Base-by-base conservation (phyloP, 2,888 invertebrate species). In the Agrotis puta region DNA sequence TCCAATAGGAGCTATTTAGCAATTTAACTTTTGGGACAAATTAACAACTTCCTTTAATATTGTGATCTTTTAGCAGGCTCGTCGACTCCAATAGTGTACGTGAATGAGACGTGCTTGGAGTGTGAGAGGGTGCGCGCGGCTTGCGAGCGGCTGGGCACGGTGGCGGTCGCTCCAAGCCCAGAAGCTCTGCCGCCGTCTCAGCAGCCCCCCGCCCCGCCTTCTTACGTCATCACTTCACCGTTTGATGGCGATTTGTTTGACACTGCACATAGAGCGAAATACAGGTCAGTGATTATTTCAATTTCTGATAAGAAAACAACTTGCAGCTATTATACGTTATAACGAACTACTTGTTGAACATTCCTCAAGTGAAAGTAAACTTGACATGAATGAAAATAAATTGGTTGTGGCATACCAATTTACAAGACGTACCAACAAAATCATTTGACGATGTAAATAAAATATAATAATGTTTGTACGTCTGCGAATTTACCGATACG, bases 181-280 rank as follows among this genome's bases (percentile, higher is more conserved):
- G 94, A 95, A 77, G 88, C 91, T 84, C 88, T 95, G 88, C 93
- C 95, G 82, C 86, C 91, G 86, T 90, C 92, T 80, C 93, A 89
- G 83, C 92, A 89, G 85, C 90, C 93, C 70, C 92, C 94, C 50
- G 90, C 92, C 77, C 91, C 93, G 47, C 92, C 94, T 59, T 89
- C 93, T 85, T 95, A 95, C 90, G 92, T 98, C 94, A 97, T 98
- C 88, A 94, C 98, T 80, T 96, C 97, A 64, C 97, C 97, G 81
- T 98, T 98, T 92, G 97, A 97, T 79, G 98, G 98, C 64, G 97
- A 97, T 74, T 96, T 97, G 77, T 98, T 97, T 93, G 97, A 97
- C 88, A 96, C 96, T 79, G 97, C 98, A 77, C 97, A 97, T 90
- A 94, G 93, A 90, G 95, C 95, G 65, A 96, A 95, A 90, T 95